Percentiles rank a stretch among this genome's conserved stretches.
Conservation (phyloP, 2,797 vertebrate species). For the Crenuchus spilurus region DNA sequence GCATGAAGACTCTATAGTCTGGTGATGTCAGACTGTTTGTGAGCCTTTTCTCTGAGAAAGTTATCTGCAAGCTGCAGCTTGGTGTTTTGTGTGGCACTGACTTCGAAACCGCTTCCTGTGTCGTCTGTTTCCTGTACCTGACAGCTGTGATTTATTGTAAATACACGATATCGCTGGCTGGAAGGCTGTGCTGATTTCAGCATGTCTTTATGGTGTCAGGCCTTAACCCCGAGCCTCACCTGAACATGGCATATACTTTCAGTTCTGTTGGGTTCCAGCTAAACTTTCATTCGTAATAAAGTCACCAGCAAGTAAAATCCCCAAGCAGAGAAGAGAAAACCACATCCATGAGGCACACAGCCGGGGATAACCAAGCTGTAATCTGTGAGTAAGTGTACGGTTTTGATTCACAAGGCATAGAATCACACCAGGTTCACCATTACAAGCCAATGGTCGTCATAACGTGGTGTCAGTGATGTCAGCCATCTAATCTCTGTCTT, state of each 20-base stretch:
- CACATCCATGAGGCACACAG: neutral
- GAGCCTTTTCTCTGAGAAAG: conserved; percentile 23
- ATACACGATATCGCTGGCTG: neutral
- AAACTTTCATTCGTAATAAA: neutral
- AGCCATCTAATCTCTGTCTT: neutral
- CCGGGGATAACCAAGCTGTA: conserved; percentile 12
- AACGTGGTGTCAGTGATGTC: neutral
- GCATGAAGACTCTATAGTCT: neutral
- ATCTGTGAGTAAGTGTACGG: neutral
- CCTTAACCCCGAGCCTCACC: neutral
- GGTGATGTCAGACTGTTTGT: neutral
- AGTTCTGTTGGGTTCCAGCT: neutral
- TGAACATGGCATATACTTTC: neutral
- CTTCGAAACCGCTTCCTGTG: conserved; percentile 57
- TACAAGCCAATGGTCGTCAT: neutral
- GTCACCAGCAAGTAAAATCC: neutral
- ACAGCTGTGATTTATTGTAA: conserved; percentile 59
- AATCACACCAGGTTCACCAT: neutral
- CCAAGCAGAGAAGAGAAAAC: neutral
- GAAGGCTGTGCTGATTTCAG: conserved; percentile 5
- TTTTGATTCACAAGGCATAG: neutral
- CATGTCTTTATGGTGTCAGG: neutral
- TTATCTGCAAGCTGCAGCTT: neutral
- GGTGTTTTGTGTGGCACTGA: conserved; percentile 25
- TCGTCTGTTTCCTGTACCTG: conserved; percentile 43